These are phyloP conservation scores for Myrmecophaga tridactyla DNA, from an alignment of 2,113 vertebrate genomes.

Conservation along the genomic window DNA sequence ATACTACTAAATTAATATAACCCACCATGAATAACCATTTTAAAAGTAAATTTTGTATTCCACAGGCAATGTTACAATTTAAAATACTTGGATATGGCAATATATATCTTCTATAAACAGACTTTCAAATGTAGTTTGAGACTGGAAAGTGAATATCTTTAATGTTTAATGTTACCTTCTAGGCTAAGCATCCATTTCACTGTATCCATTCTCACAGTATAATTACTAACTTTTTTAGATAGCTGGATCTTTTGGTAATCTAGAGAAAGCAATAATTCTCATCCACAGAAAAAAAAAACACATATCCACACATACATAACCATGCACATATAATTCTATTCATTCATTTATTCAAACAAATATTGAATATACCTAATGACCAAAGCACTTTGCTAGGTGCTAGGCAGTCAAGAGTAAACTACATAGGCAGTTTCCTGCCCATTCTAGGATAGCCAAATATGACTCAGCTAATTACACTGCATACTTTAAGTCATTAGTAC, in stretches of 20 bases:
- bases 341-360: not conserved
- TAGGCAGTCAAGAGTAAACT: not conserved
- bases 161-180: slow-evolving; percentile 1
- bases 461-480: not conserved
- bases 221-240: not conserved
- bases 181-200: not conserved
- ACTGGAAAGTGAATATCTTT: not conserved
- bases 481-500: not conserved
- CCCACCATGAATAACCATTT: not conserved
- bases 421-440: not conserved
- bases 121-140: not conserved
- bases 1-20: not conserved
- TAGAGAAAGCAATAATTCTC: not conserved
- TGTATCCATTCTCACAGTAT: not conserved
- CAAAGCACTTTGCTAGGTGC: not conserved
- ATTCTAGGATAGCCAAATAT: not conserved
- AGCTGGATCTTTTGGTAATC: not conserved
- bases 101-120: not conserved
- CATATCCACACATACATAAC: not conserved
- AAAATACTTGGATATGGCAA: not conserved
- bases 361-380: not conserved
- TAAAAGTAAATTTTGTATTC: not conserved
- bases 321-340: not conserved
- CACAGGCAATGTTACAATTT: not conserved
- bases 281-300: not conserved